These are phyloP conservation scores for Onthophagus sagittarius DNA, from an alignment of 2,888 invertebrate genomes.

Conservation along the genomic window DNA sequence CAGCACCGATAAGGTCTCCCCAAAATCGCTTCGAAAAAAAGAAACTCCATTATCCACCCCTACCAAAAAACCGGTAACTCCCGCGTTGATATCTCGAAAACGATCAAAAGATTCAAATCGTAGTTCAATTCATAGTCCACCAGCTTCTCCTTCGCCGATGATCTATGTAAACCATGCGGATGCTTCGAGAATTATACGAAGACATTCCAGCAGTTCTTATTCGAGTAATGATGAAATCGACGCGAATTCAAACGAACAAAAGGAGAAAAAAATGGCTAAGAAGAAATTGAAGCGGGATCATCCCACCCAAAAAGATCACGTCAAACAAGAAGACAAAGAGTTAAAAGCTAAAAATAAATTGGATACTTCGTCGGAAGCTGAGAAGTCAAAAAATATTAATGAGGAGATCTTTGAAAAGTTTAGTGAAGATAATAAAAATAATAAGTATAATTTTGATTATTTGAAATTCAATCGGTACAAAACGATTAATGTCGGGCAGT, in stretches of 20 bases:
- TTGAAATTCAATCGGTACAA: constrained; percentile 39
- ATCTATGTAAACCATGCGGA: constrained; percentile 60
- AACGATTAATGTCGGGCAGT: constrained; percentile 57
- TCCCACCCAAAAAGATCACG: no score
- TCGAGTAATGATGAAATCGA: constrained; percentile 47
- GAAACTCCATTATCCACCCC: constrained; percentile 41
- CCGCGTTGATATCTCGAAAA: constrained; percentile 37
- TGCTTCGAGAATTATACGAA: constrained; percentile 74
- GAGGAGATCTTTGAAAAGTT: constrained; percentile 37
- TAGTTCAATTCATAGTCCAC: constrained; percentile 47
- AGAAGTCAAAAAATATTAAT: constrained; percentile 15
- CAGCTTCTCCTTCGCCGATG: constrained; percentile 57
- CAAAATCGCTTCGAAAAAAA: constrained; percentile 51
- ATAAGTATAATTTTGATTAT: constrained; percentile 14
- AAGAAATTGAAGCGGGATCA: constrained; percentile 18
- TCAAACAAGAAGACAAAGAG: constrained; percentile 14
- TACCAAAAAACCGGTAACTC: constrained; percentile 19
- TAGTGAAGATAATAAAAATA: constrained; percentile 31
- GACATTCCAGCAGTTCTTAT: constrained; percentile 81
- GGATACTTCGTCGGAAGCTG: constrained; percentile 24
- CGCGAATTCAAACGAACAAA: constrained; percentile 10
- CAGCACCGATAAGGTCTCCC: constrained; percentile 35
- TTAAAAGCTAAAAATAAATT: constrained; percentile 19
- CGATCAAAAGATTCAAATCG: constrained; percentile 45
- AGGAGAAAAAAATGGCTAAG: constrained; percentile 20